These are phyloP conservation scores for Arizona elegans DNA, from an alignment of 2,113 vertebrate genomes.

Conservation along the genomic window DNA sequence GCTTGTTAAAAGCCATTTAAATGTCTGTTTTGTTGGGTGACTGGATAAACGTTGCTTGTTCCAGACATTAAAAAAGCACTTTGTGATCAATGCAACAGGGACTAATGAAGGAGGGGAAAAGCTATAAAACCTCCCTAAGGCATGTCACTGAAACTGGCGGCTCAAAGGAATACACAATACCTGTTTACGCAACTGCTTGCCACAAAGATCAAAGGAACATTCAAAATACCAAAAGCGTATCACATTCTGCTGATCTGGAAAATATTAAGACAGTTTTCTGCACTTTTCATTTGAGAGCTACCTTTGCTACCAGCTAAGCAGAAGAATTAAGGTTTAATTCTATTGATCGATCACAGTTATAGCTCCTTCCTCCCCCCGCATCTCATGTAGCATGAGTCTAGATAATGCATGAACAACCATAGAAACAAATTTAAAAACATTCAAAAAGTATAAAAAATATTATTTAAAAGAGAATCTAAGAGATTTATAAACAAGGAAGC, in stretches of 20 bases:
- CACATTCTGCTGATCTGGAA: neutral
- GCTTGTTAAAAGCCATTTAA: slow-evolving; percentile 23
- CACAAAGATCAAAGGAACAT: slow-evolving; percentile 8
- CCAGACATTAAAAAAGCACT: slow-evolving; percentile 25
- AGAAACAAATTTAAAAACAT: neutral
- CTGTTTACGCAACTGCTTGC: neutral
- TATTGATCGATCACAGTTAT: neutral
- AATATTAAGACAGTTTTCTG: neutral
- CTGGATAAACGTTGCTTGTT: slow-evolving; percentile 9
- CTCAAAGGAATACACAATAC: slow-evolving; percentile 13
- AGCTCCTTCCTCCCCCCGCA: neutral
- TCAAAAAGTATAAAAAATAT: neutral
- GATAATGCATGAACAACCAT: neutral
- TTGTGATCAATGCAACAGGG: slow-evolving; percentile 23
- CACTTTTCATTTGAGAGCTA: neutral
- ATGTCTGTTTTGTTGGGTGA: slow-evolving; percentile 8
- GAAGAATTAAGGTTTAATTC: neutral
- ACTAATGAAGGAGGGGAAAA: slow-evolving; percentile 12
- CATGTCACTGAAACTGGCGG: slow-evolving; percentile 20
- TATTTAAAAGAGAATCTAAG: neutral
- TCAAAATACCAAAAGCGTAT: neutral
- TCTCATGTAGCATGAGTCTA: neutral
- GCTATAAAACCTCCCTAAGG: slow-evolving; percentile 6
- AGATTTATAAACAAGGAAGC: neutral
- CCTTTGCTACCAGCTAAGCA: neutral